These are phyloP conservation scores for Mycteria americana DNA, from an alignment of 2,797 vertebrate species.

Conservation along the genomic window DNA sequence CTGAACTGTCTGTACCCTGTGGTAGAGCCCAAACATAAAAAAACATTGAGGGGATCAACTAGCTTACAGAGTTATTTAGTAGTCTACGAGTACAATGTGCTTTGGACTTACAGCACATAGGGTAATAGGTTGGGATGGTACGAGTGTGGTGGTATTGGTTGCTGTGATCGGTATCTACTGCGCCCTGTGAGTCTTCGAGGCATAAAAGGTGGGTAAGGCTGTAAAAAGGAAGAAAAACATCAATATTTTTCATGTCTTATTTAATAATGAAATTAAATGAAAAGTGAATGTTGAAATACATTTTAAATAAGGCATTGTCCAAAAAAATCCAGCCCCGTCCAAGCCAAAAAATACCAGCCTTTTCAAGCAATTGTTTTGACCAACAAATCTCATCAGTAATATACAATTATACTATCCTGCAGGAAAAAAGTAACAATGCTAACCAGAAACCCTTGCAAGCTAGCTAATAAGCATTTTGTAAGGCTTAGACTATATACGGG, in stretches of 20 bases:
- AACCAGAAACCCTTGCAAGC: background rate
- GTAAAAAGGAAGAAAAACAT: background rate
- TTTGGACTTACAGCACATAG: conserved; percentile 89
- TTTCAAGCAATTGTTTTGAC: background rate
- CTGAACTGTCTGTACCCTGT: background rate
- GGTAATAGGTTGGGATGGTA: conserved; percentile 93
- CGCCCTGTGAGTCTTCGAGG: conserved; percentile 88
- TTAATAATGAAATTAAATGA: background rate
- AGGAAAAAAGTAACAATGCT: background rate
- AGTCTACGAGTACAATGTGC: background rate
- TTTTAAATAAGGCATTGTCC: background rate
- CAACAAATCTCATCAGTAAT: background rate
- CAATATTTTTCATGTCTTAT: background rate
- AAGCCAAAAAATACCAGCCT: background rate
- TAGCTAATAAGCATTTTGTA: background rate
- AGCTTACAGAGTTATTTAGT: background rate
- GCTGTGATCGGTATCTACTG: conserved; percentile 88
- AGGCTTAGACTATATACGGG: background rate
- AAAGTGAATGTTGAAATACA: background rate
- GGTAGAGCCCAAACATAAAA: background rate
- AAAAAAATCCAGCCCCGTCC: background rate
- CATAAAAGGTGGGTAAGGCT: conserved; percentile 93
- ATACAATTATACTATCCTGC: background rate
- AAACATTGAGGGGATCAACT: background rate
- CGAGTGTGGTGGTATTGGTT: conserved; percentile 85